Conservation (phyloP, 1,140 invertebrate genomes). For the Lepidurus packardi region DNA sequence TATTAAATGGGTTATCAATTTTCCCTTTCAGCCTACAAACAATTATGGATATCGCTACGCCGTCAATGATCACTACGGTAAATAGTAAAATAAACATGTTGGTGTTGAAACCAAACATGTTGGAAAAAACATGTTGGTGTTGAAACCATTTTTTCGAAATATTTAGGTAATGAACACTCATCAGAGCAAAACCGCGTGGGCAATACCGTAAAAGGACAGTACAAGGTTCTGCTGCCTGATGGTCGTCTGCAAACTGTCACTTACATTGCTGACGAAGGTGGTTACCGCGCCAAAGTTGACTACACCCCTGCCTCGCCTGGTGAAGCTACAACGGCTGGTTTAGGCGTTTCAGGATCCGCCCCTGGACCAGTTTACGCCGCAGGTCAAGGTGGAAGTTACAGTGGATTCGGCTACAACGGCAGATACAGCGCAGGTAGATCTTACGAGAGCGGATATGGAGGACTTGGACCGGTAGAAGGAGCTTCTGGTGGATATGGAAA, state of each 20-base stretch:
- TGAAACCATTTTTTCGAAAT: too few species aligned
- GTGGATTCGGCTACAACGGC: too few species aligned
- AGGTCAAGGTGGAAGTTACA: neutral
- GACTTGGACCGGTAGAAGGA: too few species aligned
- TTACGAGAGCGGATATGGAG: too few species aligned
- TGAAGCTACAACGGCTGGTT: slow-evolving; percentile 33
- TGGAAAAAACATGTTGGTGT: too few species aligned
- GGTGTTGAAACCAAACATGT: neutral
- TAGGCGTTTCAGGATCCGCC: neutral
- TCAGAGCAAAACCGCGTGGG: slow-evolving; percentile 33
- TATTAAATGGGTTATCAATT: neutral
- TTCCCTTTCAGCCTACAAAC: neutral
- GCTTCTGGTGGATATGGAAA: too few species aligned
- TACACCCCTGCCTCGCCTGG: slow-evolving; percentile 33
- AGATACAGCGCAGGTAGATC: too few species aligned
- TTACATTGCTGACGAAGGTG: slow-evolving; percentile 33
- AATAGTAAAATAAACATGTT: neutral
- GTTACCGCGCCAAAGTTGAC: slow-evolving; percentile 35
- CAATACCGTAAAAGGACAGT: slow-evolving; percentile 31
- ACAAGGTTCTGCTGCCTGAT: slow-evolving; percentile 34
- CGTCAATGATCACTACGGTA: slow-evolving; percentile 30
- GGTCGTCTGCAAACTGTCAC: slow-evolving; percentile 35
- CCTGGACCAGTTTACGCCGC: neutral
- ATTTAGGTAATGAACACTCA: slow-evolving; percentile 33
- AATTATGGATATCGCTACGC: slow-evolving; percentile 32